Evolutionary conservation across 2,113 vertebrate genomes (phyloP).

Genomic region (Coptodon rendalli): DNA sequence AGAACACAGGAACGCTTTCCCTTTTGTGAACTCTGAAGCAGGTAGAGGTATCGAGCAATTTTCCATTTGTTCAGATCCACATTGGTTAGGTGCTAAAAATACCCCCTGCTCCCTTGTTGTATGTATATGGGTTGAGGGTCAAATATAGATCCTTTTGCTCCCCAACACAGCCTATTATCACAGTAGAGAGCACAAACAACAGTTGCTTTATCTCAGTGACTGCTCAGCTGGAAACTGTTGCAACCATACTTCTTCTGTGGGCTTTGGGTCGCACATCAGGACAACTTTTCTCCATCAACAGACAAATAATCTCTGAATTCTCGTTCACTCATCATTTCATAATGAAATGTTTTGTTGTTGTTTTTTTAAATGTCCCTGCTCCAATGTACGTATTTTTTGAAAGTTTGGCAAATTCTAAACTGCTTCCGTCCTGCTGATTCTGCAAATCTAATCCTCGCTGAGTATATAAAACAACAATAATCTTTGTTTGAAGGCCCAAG

Average conservation of each 20-base stretch:
- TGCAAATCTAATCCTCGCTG: background rate
- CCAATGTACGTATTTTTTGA: background rate
- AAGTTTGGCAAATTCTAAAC: background rate
- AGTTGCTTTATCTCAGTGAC: constrained; percentile 3
- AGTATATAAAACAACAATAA: background rate
- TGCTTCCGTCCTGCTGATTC: background rate
- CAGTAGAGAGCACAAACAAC: constrained; percentile 50
- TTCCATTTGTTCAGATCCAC: constrained; percentile 46
- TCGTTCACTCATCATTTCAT: background rate
- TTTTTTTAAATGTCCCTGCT: background rate
- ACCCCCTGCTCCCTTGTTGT: background rate
- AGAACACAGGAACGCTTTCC: constrained; percentile 33
- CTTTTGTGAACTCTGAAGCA: constrained; percentile 37
- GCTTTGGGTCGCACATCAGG: background rate
- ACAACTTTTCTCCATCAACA: background rate
- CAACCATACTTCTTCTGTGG: background rate
- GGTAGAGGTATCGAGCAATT: constrained; percentile 31
- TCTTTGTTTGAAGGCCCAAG: background rate
- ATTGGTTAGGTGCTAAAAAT: constrained; percentile 39
- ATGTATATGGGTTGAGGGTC: constrained; percentile 47
- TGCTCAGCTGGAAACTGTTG: constrained; percentile 37
- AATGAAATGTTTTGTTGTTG: background rate
- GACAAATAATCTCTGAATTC: background rate
- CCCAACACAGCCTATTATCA: constrained; percentile 43
- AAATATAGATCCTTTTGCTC: constrained; percentile 42